Conservation (phyloP, 2,888 invertebrate species). For the Hyalella azteca region DNA sequence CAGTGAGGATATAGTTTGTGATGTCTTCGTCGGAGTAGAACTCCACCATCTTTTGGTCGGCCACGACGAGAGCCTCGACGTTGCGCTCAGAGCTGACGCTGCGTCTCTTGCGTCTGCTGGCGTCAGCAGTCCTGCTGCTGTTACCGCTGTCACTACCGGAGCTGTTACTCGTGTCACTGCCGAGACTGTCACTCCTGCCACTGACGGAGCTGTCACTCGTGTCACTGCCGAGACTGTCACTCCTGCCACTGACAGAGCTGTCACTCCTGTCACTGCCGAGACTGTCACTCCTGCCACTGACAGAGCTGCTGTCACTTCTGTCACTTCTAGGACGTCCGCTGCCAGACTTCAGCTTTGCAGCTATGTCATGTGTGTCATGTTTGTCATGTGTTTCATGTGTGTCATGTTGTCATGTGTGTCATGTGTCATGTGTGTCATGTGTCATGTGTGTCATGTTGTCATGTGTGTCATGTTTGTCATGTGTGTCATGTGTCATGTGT, state of each 20-base stretch:
- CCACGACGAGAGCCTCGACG: slow-evolving; percentile 86
- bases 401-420: no score
- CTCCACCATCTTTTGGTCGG: slow-evolving; percentile 84
- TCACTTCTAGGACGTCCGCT: no score
- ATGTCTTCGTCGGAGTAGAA: slow-evolving; percentile 76
- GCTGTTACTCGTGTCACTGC: background rate
- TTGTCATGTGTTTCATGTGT: no score
- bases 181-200: background rate
- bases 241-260: background rate
- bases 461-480: no score
- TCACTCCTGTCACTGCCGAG: no score
- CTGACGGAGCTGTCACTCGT: background rate
- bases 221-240: background rate
- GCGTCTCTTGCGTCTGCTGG: slow-evolving; percentile 47
- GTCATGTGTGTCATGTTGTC: no score
- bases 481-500: no score
- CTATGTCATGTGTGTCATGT: no score
- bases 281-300: background rate
- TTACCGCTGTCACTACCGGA: background rate
- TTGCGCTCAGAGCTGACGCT: slow-evolving; percentile 60
- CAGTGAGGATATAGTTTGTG: slow-evolving; percentile 81
- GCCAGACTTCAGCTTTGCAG: no score
- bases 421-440: no score
- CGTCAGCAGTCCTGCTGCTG: background rate
- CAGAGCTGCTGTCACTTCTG: background rate